These are phyloP conservation scores for Ephialtes manifestator DNA, from an alignment of 2,888 invertebrate genomes.

Conservation along the genomic window DNA sequence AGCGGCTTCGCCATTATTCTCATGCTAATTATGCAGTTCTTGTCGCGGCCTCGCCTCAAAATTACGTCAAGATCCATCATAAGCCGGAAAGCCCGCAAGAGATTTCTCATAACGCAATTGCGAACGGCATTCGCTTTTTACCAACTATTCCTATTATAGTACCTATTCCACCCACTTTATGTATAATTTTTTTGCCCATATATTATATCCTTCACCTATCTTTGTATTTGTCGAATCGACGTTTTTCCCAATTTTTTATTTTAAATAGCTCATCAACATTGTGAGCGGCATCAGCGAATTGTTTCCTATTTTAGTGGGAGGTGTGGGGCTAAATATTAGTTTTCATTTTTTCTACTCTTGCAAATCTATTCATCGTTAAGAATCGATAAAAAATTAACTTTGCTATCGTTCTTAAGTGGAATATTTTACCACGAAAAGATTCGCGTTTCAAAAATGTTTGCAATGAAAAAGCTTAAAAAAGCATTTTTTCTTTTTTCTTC, in stretches of 20 bases:
- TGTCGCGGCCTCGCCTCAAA: constrained; percentile 74
- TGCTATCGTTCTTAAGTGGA: no score
- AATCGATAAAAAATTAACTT: no score
- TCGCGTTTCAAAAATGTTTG: no score
- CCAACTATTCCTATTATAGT: constrained; percentile 49
- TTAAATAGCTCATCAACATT: not conserved
- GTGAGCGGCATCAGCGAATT: no score
- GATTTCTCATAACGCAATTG: constrained; percentile 51
- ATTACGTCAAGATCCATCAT: constrained; percentile 78
- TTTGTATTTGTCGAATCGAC: not conserved
- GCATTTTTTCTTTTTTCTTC: no score
- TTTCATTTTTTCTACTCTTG: no score
- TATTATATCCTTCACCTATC: constrained; percentile 18
- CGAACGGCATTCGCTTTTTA: constrained; percentile 32
- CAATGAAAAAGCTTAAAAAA: no score
- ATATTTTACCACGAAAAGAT: no score
- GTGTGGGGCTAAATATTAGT: no score
- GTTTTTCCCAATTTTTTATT: not conserved
- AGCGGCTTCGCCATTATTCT: constrained; percentile 82
- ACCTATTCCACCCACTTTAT: not conserved
- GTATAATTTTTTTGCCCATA: constrained; percentile 1
- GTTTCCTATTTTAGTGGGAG: no score
- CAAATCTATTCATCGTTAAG: no score
- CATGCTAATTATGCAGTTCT: constrained; percentile 84
- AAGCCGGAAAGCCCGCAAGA: constrained; percentile 41